Evolutionary conservation across 2,888 invertebrate genomes (phyloP), one percentile per base, ranked within the genome.

Genomic region (Pecten maximus): DNA sequence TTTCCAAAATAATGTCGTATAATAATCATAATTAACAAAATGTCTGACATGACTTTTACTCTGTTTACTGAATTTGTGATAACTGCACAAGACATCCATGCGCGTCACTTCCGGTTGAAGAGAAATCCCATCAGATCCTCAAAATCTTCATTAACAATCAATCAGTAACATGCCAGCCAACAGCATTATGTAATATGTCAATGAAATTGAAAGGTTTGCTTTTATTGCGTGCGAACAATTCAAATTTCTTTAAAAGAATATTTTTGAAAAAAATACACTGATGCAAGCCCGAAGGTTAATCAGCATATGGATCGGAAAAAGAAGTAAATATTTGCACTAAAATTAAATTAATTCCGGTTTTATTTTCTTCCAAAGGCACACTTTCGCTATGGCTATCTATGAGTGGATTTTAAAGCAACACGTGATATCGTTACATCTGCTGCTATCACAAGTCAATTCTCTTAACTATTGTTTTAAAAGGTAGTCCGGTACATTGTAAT

Each of bases 321-420:
- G 28, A 54, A 74, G 28, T 12, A 74, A 74, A 74, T 74, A 74
- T 74, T 74, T 35, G 74, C 74, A 74, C 74, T 35, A 35, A 74
- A 74, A 28, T 74, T 74, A 74, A 35, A 74, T 74, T 74, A 74
- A 74, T 74, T 74, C 74, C 35, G 35, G 6, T 74, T 74, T 28
- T 35, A n/a, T n/a, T 60, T 60, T 60, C 35, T 74, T 74, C 74
- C 74, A 74, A 74, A 74, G 74, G 74, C 74, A 74, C 28, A 35
- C 35, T 35, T 74, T 28, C 28, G 8, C 35, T 10, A 35, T 74
- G 74, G 35, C 2, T 60, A 60, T 15, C n/a, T 60, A n/a, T n/a
- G 60, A n/a, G 60, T 28, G 50, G 50, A 54, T 54, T 54, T 6
- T 54, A 35, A 0, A 35, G 2, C 35, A 28, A 35, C 74, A 74